These are phyloP conservation scores for Ifrita kowaldi DNA, from an alignment of 2,113 vertebrate genomes.

Conservation along the genomic window DNA sequence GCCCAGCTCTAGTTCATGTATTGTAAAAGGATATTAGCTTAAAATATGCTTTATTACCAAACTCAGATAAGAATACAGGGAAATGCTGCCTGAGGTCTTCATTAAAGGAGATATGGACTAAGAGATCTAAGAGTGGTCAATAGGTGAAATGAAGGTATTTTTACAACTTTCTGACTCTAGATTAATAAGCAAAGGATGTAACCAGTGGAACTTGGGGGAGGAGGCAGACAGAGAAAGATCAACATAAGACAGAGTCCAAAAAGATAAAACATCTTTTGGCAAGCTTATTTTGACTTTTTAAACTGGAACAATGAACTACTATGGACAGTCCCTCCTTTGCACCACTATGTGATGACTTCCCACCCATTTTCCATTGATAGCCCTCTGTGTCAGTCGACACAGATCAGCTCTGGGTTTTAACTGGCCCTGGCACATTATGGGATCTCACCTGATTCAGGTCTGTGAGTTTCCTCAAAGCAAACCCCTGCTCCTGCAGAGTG, in stretches of 20 bases:
- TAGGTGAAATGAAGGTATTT: background rate
- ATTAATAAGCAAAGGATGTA: background rate
- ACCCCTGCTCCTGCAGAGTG: background rate
- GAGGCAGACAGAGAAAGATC: background rate
- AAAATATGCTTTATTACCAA: constrained; percentile 26
- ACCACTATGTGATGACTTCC: background rate
- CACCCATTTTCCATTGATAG: background rate
- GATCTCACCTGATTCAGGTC: background rate
- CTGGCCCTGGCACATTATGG: background rate
- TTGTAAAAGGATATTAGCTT: constrained; percentile 20
- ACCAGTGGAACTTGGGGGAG: background rate
- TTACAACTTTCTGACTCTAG: background rate
- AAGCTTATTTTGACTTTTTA: constrained; percentile 13
- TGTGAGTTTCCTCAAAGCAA: background rate
- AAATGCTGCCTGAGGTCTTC: background rate
- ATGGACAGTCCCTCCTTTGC: background rate
- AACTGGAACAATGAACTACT: background rate
- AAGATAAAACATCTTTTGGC: constrained; percentile 21
- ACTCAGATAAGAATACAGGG: constrained; percentile 6
- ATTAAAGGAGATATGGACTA: background rate
- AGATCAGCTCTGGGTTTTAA: background rate
- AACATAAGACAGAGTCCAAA: background rate
- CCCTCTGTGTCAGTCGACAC: background rate
- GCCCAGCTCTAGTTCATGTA: background rate
- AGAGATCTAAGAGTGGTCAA: constrained; percentile 5